Base-by-base conservation (phyloP, 2,888 invertebrate genomes). In the Ormyrus thymus region DNA sequence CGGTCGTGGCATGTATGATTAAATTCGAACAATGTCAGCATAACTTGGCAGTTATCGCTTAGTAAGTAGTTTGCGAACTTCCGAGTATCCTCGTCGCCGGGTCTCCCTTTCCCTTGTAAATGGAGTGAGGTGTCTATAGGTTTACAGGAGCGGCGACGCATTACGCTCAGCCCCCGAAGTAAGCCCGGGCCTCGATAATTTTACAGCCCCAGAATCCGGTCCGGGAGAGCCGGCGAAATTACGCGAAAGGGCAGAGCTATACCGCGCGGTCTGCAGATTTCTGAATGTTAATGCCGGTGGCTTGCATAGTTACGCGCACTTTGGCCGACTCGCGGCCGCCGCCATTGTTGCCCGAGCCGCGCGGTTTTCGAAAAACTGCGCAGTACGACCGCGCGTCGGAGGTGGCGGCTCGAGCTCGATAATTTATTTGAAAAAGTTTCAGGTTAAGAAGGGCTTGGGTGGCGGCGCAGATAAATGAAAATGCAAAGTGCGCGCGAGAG, bases 11-110 rank as follows among this genome's bases (percentile, higher is more conserved):
- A 83, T 84, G 84, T 85, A 84, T 85, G 86, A 87, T 87, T 87
- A 86, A 87, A 87, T 87, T 87, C 87, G 86, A 86, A 86, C 87
- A 87, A 85, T 87, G 86, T 86, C 85, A 83, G 84, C 86, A 84
- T 84, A 85, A 85, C 85, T 84, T 81, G 82, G 80, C 77, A 83
- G 86, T 85, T 85, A 84, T 81, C 83, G 82, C 84, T 85, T 83
- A 83, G 81, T 76, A 80, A 82, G 83, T 83, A 86, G 84, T 86
- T 85, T 74, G 79, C 81, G 76, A 82, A 82, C 80, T 81, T 73
- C 53, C 70, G 15, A 2, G 29, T 29, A 29, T 29, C 29, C 29
- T 29, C 29, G 50, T n/a, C 15, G 46, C 46, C 29, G 6, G 7
- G 58, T 15, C 11, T 15, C 29, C 29, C 58, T 7, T 7, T 15